Conservation (phyloP, 1,140 invertebrate species). For the Sycobia sp. region DNA sequence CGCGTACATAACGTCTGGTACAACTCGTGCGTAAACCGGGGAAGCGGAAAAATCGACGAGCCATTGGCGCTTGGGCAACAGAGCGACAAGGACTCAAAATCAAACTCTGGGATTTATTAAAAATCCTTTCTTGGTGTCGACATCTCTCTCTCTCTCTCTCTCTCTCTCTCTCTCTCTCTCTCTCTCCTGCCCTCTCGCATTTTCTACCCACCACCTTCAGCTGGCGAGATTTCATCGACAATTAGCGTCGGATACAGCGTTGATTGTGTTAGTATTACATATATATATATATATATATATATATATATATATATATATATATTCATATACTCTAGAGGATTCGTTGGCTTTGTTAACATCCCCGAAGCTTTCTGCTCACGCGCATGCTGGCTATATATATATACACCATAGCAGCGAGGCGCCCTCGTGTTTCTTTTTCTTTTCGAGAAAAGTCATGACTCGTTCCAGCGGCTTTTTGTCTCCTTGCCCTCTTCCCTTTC, state of each 20-base stretch:
- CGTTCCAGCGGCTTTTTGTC: slow-evolving; percentile 8
- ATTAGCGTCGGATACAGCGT: slow-evolving; percentile 23
- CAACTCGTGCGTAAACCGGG: not conserved
- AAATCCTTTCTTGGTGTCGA: slow-evolving; percentile 8
- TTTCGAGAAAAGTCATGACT: slow-evolving; percentile 24
- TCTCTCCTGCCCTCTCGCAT: too few relatives aligned
- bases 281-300: too few relatives aligned
- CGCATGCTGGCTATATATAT: not conserved
- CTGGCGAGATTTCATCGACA: slow-evolving; percentile 20
- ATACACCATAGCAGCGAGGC: too few relatives aligned
- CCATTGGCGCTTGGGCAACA: too few relatives aligned
- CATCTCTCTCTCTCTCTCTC: not conserved
- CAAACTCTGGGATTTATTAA: too few relatives aligned
- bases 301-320: too few relatives aligned
- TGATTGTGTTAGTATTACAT: too few relatives aligned
- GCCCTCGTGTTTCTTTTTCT: slow-evolving; percentile 4
- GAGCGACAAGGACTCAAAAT: too few relatives aligned
- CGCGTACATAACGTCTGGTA: not conserved
- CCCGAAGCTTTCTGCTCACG: slow-evolving; percentile 2
- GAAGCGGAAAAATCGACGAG: too few relatives aligned
- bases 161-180: not conserved
- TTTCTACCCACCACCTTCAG: not conserved
- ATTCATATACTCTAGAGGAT: too few relatives aligned
- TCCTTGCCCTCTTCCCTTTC: too few relatives aligned
- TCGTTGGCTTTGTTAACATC: slow-evolving; percentile 20